Evolutionary conservation across 2,797 vertebrate species (phyloP), one percentile per base, ranked within the genome.

Genomic region (Apodemus agrarius): DNA sequence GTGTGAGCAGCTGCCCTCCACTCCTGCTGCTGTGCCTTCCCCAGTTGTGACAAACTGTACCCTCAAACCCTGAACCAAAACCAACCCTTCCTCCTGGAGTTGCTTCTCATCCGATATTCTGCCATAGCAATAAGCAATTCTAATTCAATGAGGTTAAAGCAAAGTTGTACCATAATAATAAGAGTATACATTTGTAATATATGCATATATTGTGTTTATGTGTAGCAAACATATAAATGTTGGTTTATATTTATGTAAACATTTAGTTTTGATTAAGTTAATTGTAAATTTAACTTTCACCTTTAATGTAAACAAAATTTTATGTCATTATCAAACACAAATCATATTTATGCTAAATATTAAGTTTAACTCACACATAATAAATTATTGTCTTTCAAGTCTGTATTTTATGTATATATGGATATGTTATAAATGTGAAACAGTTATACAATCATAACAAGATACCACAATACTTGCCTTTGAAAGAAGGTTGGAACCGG

Each of bases 221-320:
- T 37, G 9, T 1, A 52, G 31, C 76, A 43, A 75, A 21, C 59
- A n/a, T 34, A 89, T 75, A 74, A 87, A 90, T 65, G 22, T 81
- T 91, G 37, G 40, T 22, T 46, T 46, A 54, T 67, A 54, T n/a
- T 91, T 79, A 37, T 67, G 10, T 29, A 75, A 86, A 75, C 52
- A 91, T 75, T 59, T 76, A 49, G 88, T n/a, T 87, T 91, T 57
- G 3, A 52, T 81, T 65, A 72, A 82, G 63, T 26, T 59, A 61
- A 94, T 89, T 43, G 54, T 24, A n/a, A 74, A 81, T 67, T 94
- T 90, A 67, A 75, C 54, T 92, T 87, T 81, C 76, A 89, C 72
- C 7, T 67, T 83, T 69, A 84, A 29, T n/a, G 76, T 67, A 81
- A 83, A 52, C 59, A 52, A 21, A 37, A 43, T 88, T 82, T 91